Evolutionary conservation across 2,113 vertebrate species (phyloP), one percentile per base, ranked within the genome.

Genomic region (Salvelinus alpinus): DNA sequence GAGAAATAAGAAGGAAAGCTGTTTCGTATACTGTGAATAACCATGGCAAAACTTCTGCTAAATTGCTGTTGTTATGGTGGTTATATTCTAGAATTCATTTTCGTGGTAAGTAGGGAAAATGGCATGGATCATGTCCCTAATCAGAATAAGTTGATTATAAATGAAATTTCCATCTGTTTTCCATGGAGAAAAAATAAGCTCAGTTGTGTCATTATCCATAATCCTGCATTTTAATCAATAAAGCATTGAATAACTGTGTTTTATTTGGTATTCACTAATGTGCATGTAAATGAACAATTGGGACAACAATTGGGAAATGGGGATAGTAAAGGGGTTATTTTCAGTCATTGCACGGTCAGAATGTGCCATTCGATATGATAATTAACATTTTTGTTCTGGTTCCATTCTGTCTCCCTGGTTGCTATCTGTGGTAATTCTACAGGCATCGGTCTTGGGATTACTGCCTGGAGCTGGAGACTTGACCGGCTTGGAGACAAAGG

Each of bases 101-200:
- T 8, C 18, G 27, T 18, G 54, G 65, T 18, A 62, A 71, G 18
- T 6, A n/a, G 62, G 70, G 38, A 76, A 18, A 73, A 72, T 84
- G 80, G 72, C 79, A 79, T 77, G 74, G 7, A 78, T 71, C 54
- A 18, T 60, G 16, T 71, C 29, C 48, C 13, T 71, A 65, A 83
- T 77, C 69, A 72, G 44, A 64, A 77, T 60, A 74, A 75, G 78
- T 34, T 0, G 44, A 78, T 85, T 75, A 81, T 80, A 34, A 82
- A 77, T 82, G 62, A 72, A 29, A 5, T 73, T 75, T 81, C 79
- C 85, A 80, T 57, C 73, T 80, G 85, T 83, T 47, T 74, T 79
- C 8, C 73, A 72, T 20, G 20, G 9, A 44, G 38, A 12, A 44
- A 44, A 12, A 44, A 11, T 2, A 12, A 44, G 38, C 38, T 44